Evolutionary conservation across 2,888 invertebrate genomes (phyloP).

Genomic region (Globia sparganii): DNA sequence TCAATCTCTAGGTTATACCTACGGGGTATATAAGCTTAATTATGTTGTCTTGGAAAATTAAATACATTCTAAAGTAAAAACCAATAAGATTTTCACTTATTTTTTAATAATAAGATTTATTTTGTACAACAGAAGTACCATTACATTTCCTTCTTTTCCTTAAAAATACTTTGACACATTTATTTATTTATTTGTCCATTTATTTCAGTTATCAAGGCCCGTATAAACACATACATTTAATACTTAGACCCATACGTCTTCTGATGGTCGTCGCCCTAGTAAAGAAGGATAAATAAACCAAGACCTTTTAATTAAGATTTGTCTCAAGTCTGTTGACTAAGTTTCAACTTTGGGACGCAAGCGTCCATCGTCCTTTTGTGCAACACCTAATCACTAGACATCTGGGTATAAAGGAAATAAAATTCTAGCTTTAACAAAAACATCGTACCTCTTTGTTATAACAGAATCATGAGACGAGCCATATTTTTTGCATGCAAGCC

Average conservation of each 20-base stretch:
- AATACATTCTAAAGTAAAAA: not conserved
- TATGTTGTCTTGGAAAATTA: not conserved
- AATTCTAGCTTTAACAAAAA: not conserved
- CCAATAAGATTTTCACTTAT: not conserved
- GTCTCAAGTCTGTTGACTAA: not conserved
- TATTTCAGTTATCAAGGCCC: too few species aligned
- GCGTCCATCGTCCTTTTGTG: not conserved
- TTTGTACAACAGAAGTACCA: not conserved
- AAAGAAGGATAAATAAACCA: not conserved
- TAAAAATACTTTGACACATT: not conserved
- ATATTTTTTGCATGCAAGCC: slow-evolving; percentile 13
- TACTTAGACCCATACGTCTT: too few species aligned
- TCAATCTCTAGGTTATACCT: too few species aligned
- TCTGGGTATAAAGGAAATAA: not conserved
- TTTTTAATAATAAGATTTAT: not conserved
- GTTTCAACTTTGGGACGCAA: not conserved
- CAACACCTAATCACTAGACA: not conserved
- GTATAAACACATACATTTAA: too few species aligned
- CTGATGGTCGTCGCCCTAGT: not conserved
- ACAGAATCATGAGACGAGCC: slow-evolving; percentile 12
- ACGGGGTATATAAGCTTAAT: not conserved
- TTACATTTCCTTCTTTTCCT: not conserved
- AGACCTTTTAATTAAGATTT: not conserved
- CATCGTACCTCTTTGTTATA: not conserved
- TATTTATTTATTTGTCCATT: too few species aligned